Percentiles rank a stretch among this genome's conserved stretches.
These are phyloP conservation scores for Pristionchus japonicus DNA, from an alignment of 2,888 invertebrate genomes.

Conservation along the genomic window DNA sequence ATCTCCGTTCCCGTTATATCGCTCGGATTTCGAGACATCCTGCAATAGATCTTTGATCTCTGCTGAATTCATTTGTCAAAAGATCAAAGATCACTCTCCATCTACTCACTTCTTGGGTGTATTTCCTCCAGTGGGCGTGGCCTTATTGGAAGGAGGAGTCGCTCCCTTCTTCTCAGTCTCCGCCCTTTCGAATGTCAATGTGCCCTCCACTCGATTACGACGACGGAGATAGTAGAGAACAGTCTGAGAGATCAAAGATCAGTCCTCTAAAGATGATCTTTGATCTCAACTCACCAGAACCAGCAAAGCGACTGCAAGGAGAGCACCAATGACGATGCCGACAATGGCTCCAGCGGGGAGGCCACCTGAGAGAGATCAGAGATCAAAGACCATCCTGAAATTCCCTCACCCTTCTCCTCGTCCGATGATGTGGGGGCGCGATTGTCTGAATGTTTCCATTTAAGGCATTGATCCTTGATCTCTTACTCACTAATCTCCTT, in stretches of 20 bases:
- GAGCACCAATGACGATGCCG: not conserved
- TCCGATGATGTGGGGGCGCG: not conserved
- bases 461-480: not conserved
- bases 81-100: not conserved
- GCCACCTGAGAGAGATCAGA: not conserved
- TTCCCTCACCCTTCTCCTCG: not conserved
- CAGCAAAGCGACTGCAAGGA: not conserved
- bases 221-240: not conserved
- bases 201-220: not conserved
- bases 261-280: too few species aligned
- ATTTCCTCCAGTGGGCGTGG: not conserved
- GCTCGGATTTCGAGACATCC: not conserved
- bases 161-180: not conserved
- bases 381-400: not conserved
- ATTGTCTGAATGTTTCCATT: not conserved
- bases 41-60: not conserved
- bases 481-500: not conserved
- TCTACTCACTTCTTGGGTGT: not conserved
- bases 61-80: not conserved
- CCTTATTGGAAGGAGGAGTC: not conserved
- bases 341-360: not conserved
- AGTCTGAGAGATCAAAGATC: not conserved
- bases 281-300: not conserved
- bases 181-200: not conserved
- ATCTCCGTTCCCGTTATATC: not conserved